phyloP scores from a whole-genome alignment of 2,888 invertebrate species.

The Aphrophora alni region DNA sequence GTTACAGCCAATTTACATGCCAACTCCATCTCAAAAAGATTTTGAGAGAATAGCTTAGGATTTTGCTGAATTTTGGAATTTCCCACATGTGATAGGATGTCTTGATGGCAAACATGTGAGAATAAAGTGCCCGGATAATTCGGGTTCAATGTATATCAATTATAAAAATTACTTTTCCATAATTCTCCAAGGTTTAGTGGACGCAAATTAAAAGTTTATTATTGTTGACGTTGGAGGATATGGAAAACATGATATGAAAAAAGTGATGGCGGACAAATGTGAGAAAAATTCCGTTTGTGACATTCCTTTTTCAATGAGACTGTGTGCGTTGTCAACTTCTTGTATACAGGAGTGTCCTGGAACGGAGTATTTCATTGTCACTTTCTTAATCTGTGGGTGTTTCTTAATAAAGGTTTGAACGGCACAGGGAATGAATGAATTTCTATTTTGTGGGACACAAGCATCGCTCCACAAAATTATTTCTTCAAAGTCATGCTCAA shows the following conservation, averaged over 20 bases:
- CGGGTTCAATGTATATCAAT: constrained; percentile 36
- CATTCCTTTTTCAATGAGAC: constrained; percentile 20
- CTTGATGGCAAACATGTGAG: constrained; percentile 38
- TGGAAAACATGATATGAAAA: too few relatives aligned
- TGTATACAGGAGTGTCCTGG: too few relatives aligned
- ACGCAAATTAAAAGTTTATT: constrained; percentile 39
- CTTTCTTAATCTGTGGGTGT: too few relatives aligned
- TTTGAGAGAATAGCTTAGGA: constrained; percentile 30
- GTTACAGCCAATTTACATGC: constrained; percentile 33
- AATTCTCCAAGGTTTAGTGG: constrained; percentile 33
- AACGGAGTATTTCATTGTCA: too few relatives aligned
- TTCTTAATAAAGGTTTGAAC: too few relatives aligned
- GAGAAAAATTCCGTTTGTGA: constrained; percentile 12
- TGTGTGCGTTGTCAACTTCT: too few relatives aligned
- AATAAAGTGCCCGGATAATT: constrained; percentile 35
- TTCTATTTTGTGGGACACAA: too few relatives aligned
- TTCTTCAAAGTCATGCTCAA: too few relatives aligned
- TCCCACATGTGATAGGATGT: constrained; percentile 32
- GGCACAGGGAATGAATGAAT: too few relatives aligned
- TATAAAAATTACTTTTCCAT: constrained; percentile 35
- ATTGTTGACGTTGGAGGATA: constrained; percentile 49
- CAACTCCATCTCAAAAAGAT: constrained; percentile 22
- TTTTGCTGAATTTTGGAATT: constrained; percentile 32
- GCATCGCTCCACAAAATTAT: too few relatives aligned
- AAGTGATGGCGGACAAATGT: constrained; percentile 48